phyloP scores from a whole-genome alignment of 2,113 vertebrate genomes.

The Hydrolagus affinis region DNA sequence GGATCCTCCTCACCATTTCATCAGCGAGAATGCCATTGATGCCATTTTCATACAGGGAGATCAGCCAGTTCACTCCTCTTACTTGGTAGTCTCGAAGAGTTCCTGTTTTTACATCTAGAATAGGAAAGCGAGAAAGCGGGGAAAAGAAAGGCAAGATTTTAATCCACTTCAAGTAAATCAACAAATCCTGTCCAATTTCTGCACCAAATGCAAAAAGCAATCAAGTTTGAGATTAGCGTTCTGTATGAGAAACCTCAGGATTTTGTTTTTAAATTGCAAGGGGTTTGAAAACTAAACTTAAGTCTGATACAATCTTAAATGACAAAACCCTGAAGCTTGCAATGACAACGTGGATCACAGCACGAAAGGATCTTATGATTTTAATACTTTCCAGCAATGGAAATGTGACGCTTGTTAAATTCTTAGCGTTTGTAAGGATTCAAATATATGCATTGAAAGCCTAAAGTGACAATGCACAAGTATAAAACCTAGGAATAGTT shows the following conservation, averaged over 20 bases:
- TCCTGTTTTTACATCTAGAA: conserved; percentile 77
- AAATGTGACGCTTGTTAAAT: too few species aligned
- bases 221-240: too few species aligned
- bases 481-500: too few species aligned
- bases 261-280: neutral
- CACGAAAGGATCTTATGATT: neutral
- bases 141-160: neutral
- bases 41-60: conserved; percentile 82
- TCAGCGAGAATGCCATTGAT: conserved; percentile 85
- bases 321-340: neutral
- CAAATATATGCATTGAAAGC: too few species aligned
- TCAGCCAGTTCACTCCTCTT: conserved; percentile 83
- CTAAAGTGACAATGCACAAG: too few species aligned
- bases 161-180: neutral
- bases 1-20: conserved; percentile 69
- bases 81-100: conserved; percentile 77
- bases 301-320: neutral
- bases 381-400: neutral
- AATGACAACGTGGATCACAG: neutral
- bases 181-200: neutral
- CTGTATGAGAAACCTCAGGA: too few species aligned
- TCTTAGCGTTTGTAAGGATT: too few species aligned
- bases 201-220: neutral
- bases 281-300: neutral
- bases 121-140: conserved; percentile 20